phyloP scores from a whole-genome alignment of 2,113 vertebrate species.

The Rhagologus leucostigma region DNA sequence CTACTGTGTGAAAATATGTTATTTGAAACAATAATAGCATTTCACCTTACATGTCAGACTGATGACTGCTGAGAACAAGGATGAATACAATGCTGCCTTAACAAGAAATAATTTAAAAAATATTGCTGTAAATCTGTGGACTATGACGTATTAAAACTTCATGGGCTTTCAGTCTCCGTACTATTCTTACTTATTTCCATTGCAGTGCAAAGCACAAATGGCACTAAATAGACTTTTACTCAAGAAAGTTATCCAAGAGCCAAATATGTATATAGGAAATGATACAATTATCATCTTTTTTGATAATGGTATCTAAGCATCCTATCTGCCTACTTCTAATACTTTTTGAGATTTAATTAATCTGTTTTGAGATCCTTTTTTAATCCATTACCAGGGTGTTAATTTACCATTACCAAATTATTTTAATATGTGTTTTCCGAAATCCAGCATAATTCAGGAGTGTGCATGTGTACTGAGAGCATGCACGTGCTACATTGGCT shows the following conservation, averaged over 20 bases:
- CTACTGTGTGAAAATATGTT: neutral
- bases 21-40: neutral
- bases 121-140: neutral
- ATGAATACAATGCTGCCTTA: neutral
- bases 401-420: neutral
- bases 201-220: neutral
- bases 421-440: neutral
- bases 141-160: accelerated
- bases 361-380: neutral
- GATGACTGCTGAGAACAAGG: neutral
- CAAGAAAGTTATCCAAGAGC: neutral
- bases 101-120: neutral
- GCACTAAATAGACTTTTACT: neutral
- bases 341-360: neutral
- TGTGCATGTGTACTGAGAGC: neutral
- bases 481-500: neutral
- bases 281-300: neutral
- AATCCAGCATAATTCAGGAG: neutral
- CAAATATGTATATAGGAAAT: neutral
- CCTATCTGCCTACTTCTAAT: neutral
- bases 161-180: neutral
- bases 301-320: neutral
- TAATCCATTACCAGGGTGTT: neutral
- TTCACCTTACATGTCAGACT: neutral
- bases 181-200: neutral